Evolutionary conservation across 2,113 vertebrate genomes (phyloP), one percentile per base, ranked within the genome.

Genomic region (Etia nguti): DNA sequence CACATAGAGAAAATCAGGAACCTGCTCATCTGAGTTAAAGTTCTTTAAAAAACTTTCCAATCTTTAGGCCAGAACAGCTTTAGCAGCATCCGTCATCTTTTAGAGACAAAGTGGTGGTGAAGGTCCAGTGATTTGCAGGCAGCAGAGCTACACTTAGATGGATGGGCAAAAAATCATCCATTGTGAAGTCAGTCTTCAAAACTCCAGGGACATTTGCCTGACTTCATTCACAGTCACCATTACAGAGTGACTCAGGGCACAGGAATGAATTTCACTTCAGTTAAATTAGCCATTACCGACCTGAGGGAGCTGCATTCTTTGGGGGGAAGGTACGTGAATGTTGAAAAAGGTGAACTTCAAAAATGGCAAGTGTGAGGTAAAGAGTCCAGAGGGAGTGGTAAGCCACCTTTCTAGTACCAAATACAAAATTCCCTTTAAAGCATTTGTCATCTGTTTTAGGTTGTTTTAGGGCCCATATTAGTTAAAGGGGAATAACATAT

Each of bases 221-320:
- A 86, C 88, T 91, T 90, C 87, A 83, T 90, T 91, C 85, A 82
- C 38, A 82, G 59, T 86, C 70, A 12, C 52, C 85, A 91, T 89
- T 87, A 87, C 41, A 31, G 70, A 88, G 68, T 38, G 81, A 90
- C 46, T 90, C 84, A 41, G 79, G 79, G 85, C 82, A 85, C 56
- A 50, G 75, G 50, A 60, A 85, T 80, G 41, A 84, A 79, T 79
- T 86, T 83, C 43, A 70, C 77, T 65, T 73, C 57, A 48, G 54
- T 54, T 82, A 85, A 89, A 91, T 89, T 90, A 84, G 65, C 79
- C 81, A 86, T 89, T 87, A 88, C 43, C 20, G 12, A 41, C 73
- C 65, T 82, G 56, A 82, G 38, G 83, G 16, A 34, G 36, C 8
- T 18, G 20, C 52, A 34, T 79, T 89, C 31, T 50, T 80, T 41